phyloP scores from a whole-genome alignment of 2,797 vertebrate species.

The Macrochelys suwanniensis region DNA sequence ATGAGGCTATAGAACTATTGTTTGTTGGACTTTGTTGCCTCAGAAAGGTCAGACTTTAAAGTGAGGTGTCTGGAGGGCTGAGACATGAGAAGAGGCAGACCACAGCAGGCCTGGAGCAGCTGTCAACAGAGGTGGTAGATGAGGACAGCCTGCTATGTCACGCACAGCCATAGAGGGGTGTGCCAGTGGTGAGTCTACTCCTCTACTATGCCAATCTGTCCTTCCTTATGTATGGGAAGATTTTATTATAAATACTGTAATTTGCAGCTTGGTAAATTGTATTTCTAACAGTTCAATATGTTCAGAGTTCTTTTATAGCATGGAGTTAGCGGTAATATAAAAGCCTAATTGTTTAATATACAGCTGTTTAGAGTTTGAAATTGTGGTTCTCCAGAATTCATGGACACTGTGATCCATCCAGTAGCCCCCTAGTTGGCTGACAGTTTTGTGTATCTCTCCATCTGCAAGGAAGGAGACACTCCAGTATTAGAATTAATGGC shows the following conservation, averaged over 20 bases:
- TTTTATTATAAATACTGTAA: neutral
- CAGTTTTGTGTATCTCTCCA: neutral
- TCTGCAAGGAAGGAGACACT: neutral
- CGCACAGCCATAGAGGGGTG: neutral
- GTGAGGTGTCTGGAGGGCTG: neutral
- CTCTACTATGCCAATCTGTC: neutral
- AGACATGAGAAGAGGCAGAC: neutral
- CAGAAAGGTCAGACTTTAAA: neutral
- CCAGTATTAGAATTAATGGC: neutral
- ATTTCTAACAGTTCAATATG: neutral
- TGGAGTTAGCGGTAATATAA: neutral
- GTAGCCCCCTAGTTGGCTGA: neutral
- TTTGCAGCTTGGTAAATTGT: neutral
- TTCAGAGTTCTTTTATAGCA: neutral
- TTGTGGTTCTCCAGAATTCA: neutral
- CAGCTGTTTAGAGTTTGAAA: neutral
- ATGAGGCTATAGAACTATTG: neutral
- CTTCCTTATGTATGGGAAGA: neutral
- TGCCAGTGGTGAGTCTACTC: neutral
- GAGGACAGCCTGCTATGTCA: neutral
- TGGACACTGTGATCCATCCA: neutral
- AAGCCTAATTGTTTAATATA: neutral
- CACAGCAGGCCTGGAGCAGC: neutral
- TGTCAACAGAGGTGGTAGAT: neutral
- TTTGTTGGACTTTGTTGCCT: neutral